Percentiles rank a stretch among this genome's conserved stretches.
phyloP scores from a whole-genome alignment of 2,113 vertebrate genomes.

The Vulpes lagopus region DNA sequence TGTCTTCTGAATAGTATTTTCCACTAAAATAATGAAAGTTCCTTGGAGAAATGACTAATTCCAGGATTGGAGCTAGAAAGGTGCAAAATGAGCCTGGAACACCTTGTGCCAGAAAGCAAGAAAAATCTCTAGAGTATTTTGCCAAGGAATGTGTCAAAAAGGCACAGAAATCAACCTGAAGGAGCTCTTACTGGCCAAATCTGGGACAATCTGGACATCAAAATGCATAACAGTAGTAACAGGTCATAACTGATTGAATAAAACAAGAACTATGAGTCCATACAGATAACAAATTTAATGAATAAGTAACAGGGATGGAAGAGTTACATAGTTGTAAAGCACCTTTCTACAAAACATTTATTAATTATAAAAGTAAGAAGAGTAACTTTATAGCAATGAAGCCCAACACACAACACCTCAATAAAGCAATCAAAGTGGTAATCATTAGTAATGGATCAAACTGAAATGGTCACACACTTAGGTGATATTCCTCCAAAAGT shows the following conservation, averaged over 20 bases:
- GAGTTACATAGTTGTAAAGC: background rate
- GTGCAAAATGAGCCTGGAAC: background rate
- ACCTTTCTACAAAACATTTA: background rate
- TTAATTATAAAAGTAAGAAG: background rate
- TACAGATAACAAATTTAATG: background rate
- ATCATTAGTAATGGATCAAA: background rate
- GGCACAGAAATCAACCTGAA: background rate
- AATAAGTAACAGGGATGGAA: background rate
- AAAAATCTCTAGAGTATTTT: background rate
- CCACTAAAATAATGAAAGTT: slow-evolving; percentile 16
- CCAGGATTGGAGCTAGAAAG: background rate
- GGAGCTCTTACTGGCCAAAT: background rate
- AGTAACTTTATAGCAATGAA: background rate
- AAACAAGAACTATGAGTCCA: background rate
- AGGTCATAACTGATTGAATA: slow-evolving; percentile 3
- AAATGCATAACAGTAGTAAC: background rate
- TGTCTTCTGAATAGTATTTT: slow-evolving; percentile 51
- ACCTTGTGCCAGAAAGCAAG: slow-evolving; percentile 10
- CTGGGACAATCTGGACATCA: background rate
- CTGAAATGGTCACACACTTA: slow-evolving; percentile 8
- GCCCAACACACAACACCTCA: background rate
- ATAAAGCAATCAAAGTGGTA: background rate
- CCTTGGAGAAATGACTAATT: slow-evolving; percentile 9
- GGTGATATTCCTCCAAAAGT: background rate
- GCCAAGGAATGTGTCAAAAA: background rate